Percentiles rank a stretch among this genome's conserved stretches.
Evolutionary conservation across 2,113 vertebrate genomes (phyloP).

Genomic region (Mus musculus): GRCm39 chr2:25868501-25869000

Average conservation of each 20-base stretch:
- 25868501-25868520: not conserved
- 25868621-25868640: not conserved
- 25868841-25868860: accelerated
- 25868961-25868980: accelerated
- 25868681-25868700: not conserved
- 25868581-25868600: not conserved
- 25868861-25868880: not conserved
- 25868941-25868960: not conserved
- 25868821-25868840: not conserved
- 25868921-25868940: no score
- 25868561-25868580: not conserved
- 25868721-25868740: not conserved
- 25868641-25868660: not conserved
- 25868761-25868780: no score
- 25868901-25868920: accelerated
- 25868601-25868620: not conserved
- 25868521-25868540: not conserved
- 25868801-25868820: not conserved
- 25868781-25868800: not conserved
- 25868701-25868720: not conserved
- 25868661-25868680: not conserved
- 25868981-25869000: not conserved
- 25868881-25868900: not conserved
- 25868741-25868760: not conserved
- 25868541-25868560: not conserved